Conservation (phyloP, 2,888 invertebrate genomes). For the Tiliacea citrago region DNA sequence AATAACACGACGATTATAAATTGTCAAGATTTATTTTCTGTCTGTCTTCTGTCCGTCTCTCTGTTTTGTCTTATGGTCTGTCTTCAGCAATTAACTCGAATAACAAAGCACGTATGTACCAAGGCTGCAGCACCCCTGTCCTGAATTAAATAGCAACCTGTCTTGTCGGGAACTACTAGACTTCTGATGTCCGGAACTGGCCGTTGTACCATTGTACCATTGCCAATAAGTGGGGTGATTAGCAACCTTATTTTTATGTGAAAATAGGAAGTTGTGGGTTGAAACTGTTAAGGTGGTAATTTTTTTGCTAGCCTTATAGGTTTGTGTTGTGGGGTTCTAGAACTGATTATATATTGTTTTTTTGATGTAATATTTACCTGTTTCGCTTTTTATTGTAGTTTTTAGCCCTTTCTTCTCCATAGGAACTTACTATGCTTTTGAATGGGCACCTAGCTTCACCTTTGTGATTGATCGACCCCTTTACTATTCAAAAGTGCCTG, state of each 20-base stretch:
- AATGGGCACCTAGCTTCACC: too few relatives aligned
- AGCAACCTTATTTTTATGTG: conserved; percentile 29
- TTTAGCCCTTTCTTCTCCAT: too few relatives aligned
- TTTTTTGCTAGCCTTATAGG: conserved; percentile 48
- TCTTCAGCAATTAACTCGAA: neutral
- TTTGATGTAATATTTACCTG: neutral
- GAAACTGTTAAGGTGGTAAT: conserved; percentile 12
- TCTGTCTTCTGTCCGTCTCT: neutral
- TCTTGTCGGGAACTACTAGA: conserved; percentile 79
- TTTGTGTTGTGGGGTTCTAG: conserved; percentile 39
- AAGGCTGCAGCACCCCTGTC: conserved; percentile 73
- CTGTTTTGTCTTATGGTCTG: neutral
- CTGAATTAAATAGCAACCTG: conserved; percentile 78
- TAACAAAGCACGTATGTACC: neutral
- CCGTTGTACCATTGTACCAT: conserved; percentile 29
- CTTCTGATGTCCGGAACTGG: conserved; percentile 76
- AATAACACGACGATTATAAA: too few relatives aligned
- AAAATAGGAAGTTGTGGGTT: conserved; percentile 12
- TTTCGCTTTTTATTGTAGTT: neutral
- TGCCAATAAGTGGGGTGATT: conserved; percentile 17
- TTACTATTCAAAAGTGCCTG: too few relatives aligned
- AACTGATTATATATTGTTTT: neutral
- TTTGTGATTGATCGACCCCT: too few relatives aligned
- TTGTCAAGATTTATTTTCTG: too few relatives aligned
- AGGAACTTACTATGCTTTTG: too few relatives aligned